Evolutionary conservation across 2,113 vertebrate species (phyloP), one percentile per base, ranked within the genome.

Genomic region (Gambusia affinis): DNA sequence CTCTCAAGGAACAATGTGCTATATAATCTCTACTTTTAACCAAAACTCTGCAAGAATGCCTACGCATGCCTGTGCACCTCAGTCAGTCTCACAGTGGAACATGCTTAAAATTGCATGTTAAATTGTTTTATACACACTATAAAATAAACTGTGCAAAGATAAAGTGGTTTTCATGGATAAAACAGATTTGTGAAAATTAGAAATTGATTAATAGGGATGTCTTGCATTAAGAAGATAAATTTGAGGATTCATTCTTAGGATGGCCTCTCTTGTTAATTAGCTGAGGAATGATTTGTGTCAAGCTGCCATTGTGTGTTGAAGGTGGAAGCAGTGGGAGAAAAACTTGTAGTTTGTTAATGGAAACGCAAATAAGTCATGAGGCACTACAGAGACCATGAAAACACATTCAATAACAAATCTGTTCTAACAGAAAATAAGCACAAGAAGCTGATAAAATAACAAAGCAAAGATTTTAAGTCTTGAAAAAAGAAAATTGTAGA

Each of bases 251-350:
- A 64, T 54, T 62, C 47, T 60, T 57, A 76, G 57, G 74, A 66
- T 37, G 44, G 72, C n/a, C 60, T 64, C 67, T 86, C 37, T 28
- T 35, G 54, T 70, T 82, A 84, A 84, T 86, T 82, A 82, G 76
- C 73, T 77, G 66, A 70, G 70, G 70, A 54, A 76, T 12, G 79
- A 60, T 76, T 79, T 67, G 73, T 44, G n/a, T 57, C 30, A 15
- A 42, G 39, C 14, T 42, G 39, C 39, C 14, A 42, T 42, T 42
- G 39, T 42, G 39, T 42, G 39, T 14, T 42, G 39, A 42, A 12
- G 4, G 39, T 42, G 39, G 39, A 42, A 3, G 39, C 39, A 42
- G 39, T 15, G 39, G 39, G 14, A 42, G 39, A 42, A 42, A 42
- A 42, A 42, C 0, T 1, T 42, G 39, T 15, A 42, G 39, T 42